phyloP scores from a whole-genome alignment of 1,140 invertebrate genomes.

The Zaprionus gabonicus region DNA sequence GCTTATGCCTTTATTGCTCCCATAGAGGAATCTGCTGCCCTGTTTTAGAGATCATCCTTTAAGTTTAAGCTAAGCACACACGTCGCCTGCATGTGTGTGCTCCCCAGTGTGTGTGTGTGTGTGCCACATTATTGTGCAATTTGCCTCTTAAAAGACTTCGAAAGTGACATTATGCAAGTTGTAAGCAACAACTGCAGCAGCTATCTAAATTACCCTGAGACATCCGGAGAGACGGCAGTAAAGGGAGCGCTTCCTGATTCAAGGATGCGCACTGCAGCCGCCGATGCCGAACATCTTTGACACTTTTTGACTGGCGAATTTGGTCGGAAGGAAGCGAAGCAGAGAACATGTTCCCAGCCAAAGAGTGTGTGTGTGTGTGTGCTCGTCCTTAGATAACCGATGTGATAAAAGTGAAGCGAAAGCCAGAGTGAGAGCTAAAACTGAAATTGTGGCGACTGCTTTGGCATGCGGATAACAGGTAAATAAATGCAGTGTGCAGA shows the following conservation, averaged over 20 bases:
- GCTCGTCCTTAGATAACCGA: slow-evolving; percentile 30
- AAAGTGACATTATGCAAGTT: slow-evolving; percentile 79
- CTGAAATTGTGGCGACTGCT: slow-evolving; percentile 22
- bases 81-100: neutral
- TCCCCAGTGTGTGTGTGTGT: slow-evolving; percentile 1
- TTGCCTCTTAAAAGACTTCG: slow-evolving; percentile 57
- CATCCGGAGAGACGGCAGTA: slow-evolving; percentile 61
- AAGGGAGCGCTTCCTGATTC: slow-evolving; percentile 39
- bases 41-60: neutral
- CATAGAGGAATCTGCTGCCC: neutral
- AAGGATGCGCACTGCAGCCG: slow-evolving; percentile 44
- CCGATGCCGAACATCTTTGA: slow-evolving; percentile 38
- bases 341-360: slow-evolving; percentile 24
- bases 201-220: slow-evolving; percentile 84
- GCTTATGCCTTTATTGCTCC: neutral
- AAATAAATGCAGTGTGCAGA: slow-evolving; percentile 56
- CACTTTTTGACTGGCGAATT: slow-evolving; percentile 51
- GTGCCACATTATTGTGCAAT: slow-evolving; percentile 34
- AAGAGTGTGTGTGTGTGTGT: slow-evolving; percentile 20
- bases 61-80: neutral
- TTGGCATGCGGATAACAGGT: slow-evolving; percentile 67
- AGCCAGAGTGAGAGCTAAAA: neutral
- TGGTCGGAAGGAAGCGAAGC: slow-evolving; percentile 70
- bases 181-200: slow-evolving; percentile 58
- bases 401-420: neutral